Evolutionary conservation across 2,113 vertebrate genomes (phyloP).

Genomic region (Ardeotis arabs): DNA sequence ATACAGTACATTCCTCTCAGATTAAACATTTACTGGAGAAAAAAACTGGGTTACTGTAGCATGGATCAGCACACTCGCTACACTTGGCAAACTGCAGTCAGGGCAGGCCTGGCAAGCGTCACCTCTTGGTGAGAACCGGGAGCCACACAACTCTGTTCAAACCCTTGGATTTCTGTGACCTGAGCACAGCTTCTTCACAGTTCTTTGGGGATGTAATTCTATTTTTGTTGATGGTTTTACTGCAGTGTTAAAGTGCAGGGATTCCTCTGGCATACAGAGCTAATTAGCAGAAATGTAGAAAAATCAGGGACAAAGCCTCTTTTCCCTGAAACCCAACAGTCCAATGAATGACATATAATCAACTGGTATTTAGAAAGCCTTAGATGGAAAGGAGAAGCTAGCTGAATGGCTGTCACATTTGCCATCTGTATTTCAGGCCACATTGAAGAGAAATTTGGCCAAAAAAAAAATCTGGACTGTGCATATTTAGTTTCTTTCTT

Average conservation of each 20-base stretch:
- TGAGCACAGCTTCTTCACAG: neutral
- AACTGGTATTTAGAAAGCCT: neutral
- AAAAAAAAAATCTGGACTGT: neutral
- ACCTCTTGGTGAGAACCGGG: neutral
- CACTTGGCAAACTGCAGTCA: neutral
- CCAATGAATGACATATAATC: neutral
- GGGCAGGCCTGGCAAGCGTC: neutral
- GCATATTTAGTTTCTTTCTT: neutral
- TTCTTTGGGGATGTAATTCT: neutral
- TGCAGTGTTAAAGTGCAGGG: neutral
- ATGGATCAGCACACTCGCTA: neutral
- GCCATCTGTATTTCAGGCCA: neutral
- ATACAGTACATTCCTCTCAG: neutral
- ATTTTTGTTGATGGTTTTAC: neutral
- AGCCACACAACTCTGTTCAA: rapidly evolving
- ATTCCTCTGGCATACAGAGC: neutral
- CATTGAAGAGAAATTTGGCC: neutral
- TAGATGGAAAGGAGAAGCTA: neutral
- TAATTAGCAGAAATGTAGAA: neutral
- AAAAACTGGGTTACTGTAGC: neutral
- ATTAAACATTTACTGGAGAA: neutral
- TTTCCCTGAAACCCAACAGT: neutral
- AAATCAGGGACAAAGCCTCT: neutral
- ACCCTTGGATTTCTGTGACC: neutral
- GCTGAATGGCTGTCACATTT: neutral